Evolutionary conservation across 2,888 invertebrate genomes (phyloP).

Genomic region (Caenorhabditis imperialis): DNA sequence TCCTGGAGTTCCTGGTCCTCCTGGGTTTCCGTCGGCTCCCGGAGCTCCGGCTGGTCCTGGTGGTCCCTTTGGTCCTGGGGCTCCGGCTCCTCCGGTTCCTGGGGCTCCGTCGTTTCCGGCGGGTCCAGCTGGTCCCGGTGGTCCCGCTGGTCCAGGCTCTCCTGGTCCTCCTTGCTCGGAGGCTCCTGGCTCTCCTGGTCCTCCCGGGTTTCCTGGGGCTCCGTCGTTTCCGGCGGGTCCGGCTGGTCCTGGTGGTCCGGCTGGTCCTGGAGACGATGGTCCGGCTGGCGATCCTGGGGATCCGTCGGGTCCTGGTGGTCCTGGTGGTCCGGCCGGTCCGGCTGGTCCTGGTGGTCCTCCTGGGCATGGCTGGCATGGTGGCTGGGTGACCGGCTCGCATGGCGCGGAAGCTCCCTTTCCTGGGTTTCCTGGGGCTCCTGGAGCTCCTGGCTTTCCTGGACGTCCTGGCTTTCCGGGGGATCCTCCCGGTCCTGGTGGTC

Average conservation of each 20-base stretch:
- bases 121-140: conserved; percentile 62
- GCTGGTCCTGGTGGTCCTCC: conserved; percentile 63
- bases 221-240: conserved; percentile 63
- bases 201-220: conserved; percentile 58
- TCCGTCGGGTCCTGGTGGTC: conserved; percentile 59
- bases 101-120: conserved; percentile 60
- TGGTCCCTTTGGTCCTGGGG: conserved; percentile 56
- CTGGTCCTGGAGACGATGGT: conserved; percentile 53
- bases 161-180: conserved; percentile 54
- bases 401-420: conserved; percentile 57
- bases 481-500: conserved; percentile 63
- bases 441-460: conserved; percentile 64
- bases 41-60: conserved; percentile 57
- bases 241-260: conserved; percentile 58
- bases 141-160: conserved; percentile 61
- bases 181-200: conserved; percentile 57
- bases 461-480: conserved; percentile 60
- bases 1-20: conserved; percentile 59
- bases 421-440: conserved; percentile 66
- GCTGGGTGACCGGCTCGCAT: conserved; percentile 62
- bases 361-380: conserved; percentile 63
- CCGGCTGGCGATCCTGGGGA: conserved; percentile 57
- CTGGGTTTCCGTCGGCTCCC: conserved; percentile 54
- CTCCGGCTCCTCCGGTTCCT: conserved; percentile 58
- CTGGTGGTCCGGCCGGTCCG: conserved; percentile 61